These are phyloP conservation scores for Enteromius treurensis DNA, from an alignment of 2,797 vertebrate species.

Conservation along the genomic window DNA sequence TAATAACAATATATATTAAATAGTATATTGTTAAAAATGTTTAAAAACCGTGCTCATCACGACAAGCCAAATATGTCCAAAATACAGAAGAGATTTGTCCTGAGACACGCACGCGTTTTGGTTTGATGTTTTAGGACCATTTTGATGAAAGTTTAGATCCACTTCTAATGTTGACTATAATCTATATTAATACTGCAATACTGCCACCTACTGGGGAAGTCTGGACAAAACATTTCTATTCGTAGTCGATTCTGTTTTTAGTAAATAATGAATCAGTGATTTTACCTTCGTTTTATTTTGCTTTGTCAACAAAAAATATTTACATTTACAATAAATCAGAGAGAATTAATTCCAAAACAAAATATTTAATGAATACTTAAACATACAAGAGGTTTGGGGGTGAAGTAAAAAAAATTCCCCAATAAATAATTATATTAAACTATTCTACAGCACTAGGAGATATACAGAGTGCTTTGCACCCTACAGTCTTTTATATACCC, in stretches of 20 bases:
- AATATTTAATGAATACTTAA: not conserved
- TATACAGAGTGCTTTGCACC: conserved; percentile 7
- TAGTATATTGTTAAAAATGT: not conserved
- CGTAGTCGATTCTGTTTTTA: no score
- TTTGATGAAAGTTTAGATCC: not conserved
- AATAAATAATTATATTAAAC: conserved; percentile 31
- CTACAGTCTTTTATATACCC: not conserved
- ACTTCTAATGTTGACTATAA: no score
- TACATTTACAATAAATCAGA: conserved; percentile 5
- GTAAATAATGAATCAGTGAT: not conserved
- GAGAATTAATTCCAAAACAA: not conserved
- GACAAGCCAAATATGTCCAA: not conserved
- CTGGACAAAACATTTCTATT: not conserved
- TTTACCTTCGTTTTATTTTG: conserved; percentile 16
- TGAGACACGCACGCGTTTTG: no score
- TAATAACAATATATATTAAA: not conserved
- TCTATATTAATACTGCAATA: not conserved
- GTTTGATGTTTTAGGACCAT: no score
- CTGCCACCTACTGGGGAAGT: conserved; percentile 12
- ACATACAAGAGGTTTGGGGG: not conserved
- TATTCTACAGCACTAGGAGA: not conserved
- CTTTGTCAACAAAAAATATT: not conserved
- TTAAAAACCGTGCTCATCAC: not conserved
- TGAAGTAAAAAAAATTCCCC: not conserved
- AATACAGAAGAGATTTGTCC: not conserved